These are phyloP conservation scores for Allygus modestus DNA, from an alignment of 2,888 invertebrate genomes.

Conservation along the genomic window DNA sequence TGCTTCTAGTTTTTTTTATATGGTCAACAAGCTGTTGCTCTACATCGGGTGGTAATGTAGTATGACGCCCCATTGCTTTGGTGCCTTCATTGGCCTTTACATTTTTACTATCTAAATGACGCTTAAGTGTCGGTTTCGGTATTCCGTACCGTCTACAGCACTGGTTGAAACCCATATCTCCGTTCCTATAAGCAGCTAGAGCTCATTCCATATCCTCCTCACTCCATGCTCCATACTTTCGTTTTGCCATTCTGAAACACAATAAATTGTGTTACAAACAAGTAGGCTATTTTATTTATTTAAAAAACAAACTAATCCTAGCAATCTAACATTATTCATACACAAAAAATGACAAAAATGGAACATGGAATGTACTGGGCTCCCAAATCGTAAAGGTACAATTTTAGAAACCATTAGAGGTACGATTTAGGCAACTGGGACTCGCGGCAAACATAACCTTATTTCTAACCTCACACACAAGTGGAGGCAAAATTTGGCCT, in stretches of 20 bases:
- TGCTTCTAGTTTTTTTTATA: conserved; percentile 19
- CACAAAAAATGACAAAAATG: no score
- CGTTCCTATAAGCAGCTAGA: conserved; percentile 42
- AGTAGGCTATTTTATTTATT: not conserved
- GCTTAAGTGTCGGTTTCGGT: conserved; percentile 22
- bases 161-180: conserved; percentile 49
- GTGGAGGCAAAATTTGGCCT: not conserved
- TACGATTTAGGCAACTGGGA: conserved; percentile 1
- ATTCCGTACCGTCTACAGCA: conserved; percentile 33
- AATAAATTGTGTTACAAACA: not conserved
- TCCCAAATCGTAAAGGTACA: conserved; percentile 44
- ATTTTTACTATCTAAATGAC: conserved; percentile 4
- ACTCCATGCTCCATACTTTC: no score
- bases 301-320: not conserved
- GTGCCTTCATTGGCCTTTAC: conserved; percentile 11
- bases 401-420: no score
- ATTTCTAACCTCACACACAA: conserved; percentile 19
- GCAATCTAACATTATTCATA: no score
- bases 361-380: no score
- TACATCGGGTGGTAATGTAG: conserved; percentile 15
- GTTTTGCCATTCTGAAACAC: conserved; percentile 49
- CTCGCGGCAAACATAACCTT: not conserved
- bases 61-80: conserved; percentile 14
- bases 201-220: conserved; percentile 39
- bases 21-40: conserved; percentile 9